Percentiles rank a stretch among this genome's conserved stretches.
phyloP scores from a whole-genome alignment of 2,888 invertebrate species.

The Andricus curvator region DNA sequence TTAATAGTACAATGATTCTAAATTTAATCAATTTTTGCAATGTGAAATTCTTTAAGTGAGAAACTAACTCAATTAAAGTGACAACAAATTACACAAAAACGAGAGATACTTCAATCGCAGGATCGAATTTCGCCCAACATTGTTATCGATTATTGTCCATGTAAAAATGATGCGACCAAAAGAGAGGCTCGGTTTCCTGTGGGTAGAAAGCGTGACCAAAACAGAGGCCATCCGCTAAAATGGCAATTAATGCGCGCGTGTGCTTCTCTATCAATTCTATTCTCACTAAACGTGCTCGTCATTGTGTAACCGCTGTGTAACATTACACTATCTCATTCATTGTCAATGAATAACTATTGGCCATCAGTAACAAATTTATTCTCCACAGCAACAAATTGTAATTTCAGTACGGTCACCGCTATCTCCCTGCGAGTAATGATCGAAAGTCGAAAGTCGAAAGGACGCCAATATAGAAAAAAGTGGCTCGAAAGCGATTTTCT shows the following conservation, averaged over 20 bases:
- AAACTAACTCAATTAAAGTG: neutral
- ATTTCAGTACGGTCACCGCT: neutral
- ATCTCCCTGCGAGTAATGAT: slow-evolving; percentile 4
- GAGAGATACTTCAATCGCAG: neutral
- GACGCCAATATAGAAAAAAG: slow-evolving; percentile 18
- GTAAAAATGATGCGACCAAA: slow-evolving; percentile 43
- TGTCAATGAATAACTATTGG: neutral
- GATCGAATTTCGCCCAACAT: neutral
- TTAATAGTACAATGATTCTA: too few relatives aligned
- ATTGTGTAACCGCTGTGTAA: slow-evolving; percentile 4
- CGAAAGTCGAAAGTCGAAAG: slow-evolving; percentile 29
- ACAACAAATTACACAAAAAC: neutral
- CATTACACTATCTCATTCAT: neutral
- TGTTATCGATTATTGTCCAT: neutral
- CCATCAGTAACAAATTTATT: neutral
- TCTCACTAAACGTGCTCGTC: neutral
- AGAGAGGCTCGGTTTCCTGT: slow-evolving; percentile 58
- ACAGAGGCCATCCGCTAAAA: slow-evolving; percentile 64
- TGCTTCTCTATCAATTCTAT: slow-evolving; percentile 34
- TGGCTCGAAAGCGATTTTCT: slow-evolving; percentile 33
- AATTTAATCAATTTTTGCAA: too few relatives aligned
- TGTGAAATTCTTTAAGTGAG: too few relatives aligned
- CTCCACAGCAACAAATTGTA: neutral
- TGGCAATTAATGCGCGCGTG: slow-evolving; percentile 54
- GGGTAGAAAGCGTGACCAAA: slow-evolving; percentile 65